Base-by-base conservation (phyloP, 1,140 invertebrate species). In the Dendrolimus kikuchii region DNA sequence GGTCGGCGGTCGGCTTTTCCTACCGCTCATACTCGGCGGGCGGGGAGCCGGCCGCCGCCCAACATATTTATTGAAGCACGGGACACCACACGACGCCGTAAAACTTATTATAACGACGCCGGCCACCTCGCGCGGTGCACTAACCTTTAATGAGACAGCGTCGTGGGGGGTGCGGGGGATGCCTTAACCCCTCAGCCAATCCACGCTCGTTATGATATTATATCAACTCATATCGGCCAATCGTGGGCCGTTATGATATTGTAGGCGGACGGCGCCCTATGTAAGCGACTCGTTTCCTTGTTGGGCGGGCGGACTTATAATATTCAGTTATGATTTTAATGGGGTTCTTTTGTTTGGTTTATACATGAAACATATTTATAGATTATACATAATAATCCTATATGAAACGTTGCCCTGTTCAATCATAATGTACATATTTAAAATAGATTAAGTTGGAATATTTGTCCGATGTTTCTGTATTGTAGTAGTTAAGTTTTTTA, bases 241-340 rank as follows among this genome's bases (percentile, higher is more conserved):
- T 88, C 57, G 70, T 55, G 47, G 60, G 54, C 48, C 82, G 84
- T 86, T 86, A 86, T 87, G 86, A 87, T 81, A 88, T 88, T 87
- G 74, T 74, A 75, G 80, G 80, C 78, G 79, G 74, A 71, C 74
- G 66, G 69, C 52, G 62, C 9, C 56, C 53, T 69, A 51, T 75
- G 74, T 66, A 80, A 59, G 62, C 68, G 68, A 58, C 73, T 71
- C 66, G 73, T 83, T 87, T 78, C 79, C 72, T 63, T 58, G 68
- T 74, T 60, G 79, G 81, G 78, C 77, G 81, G 81, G 75, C 76
- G 75, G 78, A 61, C 62, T 84, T 88, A 84, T 86, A 64, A 86
- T 83, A 77, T 83, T 77, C 58, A 60, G 76, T 86, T 87, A 87
- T 87, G 81, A 87, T 79, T 86, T 77, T 88, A 71, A 77, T 75